A percentile compares a stretch with the other conserved stretches of the same genome.
Evolutionary conservation across 2,113 vertebrate genomes (phyloP).

Genomic region (Myiagra hebetior): DNA sequence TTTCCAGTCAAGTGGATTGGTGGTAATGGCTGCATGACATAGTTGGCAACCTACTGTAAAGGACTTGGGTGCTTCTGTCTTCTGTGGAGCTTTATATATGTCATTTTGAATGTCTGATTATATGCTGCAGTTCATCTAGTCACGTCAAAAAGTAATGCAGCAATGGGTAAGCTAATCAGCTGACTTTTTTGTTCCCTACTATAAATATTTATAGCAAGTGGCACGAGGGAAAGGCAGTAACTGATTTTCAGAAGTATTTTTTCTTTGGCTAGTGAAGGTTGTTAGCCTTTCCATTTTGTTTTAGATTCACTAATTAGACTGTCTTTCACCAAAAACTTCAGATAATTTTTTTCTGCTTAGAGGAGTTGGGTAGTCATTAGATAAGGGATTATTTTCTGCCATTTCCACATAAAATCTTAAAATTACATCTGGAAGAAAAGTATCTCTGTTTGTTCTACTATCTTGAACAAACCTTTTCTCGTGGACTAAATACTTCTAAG

Average conservation of each 20-base stretch:
- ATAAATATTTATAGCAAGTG: background rate
- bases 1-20: background rate
- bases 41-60: background rate
- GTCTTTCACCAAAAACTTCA: background rate
- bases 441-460: background rate
- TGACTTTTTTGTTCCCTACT: background rate
- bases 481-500: background rate
- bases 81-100: background rate
- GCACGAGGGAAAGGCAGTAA: background rate
- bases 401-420: background rate
- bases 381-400: background rate
- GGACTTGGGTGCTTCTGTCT: background rate
- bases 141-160: background rate
- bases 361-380: background rate
- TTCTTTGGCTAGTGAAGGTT: background rate
- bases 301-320: background rate
- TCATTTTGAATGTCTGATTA: background rate
- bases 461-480: background rate
- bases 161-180: background rate
- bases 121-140: background rate
- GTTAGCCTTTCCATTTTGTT: background rate
- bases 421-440: background rate
- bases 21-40: background rate
- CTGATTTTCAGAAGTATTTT: background rate
- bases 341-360: background rate